Evolutionary conservation across 2,797 vertebrate genomes (phyloP).

Genomic region (Pristis pectinata): DNA sequence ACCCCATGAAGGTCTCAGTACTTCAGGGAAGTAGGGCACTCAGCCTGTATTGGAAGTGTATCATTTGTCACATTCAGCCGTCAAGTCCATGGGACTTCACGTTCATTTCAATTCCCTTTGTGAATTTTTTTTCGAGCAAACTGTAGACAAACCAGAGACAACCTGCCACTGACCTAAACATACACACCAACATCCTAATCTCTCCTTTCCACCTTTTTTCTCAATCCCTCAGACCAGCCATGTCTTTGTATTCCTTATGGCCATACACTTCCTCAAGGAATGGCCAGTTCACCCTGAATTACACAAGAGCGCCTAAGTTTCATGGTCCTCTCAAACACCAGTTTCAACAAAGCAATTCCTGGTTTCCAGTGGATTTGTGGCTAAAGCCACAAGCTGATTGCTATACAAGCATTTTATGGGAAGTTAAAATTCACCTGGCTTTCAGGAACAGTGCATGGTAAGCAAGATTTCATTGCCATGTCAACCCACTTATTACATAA

Average conservation of each 20-base stretch:
- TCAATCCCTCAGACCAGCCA: not conserved
- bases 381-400: not conserved
- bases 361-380: not conserved
- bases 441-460: not conserved
- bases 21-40: not conserved
- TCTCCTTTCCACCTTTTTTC: not conserved
- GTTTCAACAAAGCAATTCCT: not conserved
- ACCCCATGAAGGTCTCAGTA: not conserved
- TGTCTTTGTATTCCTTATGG: not conserved
- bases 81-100: not conserved
- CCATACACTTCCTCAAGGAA: not conserved
- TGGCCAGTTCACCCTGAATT: not conserved
- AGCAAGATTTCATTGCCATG: not conserved
- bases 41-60: not conserved
- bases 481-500: constrained; percentile 22
- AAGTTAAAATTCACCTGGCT: not conserved
- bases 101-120: not conserved
- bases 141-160: not conserved
- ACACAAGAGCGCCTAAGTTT: too few relatives aligned
- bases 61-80: not conserved
- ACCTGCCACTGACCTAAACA: not conserved
- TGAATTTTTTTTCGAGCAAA: not conserved
- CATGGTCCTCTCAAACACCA: too few relatives aligned
- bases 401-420: not conserved
- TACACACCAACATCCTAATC: not conserved